Conservation (phyloP, 1,140 invertebrate genomes). For the Rhyzopertha dominica region DNA sequence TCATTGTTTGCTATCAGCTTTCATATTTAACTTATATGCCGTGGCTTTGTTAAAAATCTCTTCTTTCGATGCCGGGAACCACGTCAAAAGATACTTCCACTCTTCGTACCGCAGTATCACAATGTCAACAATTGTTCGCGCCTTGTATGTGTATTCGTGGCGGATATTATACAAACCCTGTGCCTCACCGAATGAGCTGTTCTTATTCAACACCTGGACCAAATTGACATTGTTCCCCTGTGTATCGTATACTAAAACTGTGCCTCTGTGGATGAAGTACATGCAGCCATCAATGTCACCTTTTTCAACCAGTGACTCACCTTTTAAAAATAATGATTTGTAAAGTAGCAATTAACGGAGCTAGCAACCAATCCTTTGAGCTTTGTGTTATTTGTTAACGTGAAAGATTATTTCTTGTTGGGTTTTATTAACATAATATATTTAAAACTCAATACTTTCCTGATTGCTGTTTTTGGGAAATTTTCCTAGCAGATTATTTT, state of each 20-base stretch:
- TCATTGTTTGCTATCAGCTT: no score
- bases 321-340: no score
- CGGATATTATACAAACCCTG: slow-evolving; percentile 14
- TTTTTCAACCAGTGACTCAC: slow-evolving; percentile 46
- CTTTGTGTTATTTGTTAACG: no score
- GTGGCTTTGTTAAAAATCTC: slow-evolving; percentile 11
- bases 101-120: slow-evolving; percentile 11
- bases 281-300: slow-evolving; percentile 48
- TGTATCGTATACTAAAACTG: slow-evolving; percentile 33
- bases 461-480: no score
- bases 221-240: slow-evolving; percentile 6
- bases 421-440: no score
- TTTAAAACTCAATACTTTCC: no score
- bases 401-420: no score
- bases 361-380: no score
- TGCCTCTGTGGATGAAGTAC: slow-evolving; percentile 48
- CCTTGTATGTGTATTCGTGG: slow-evolving; percentile 18
- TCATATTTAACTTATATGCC: neutral
- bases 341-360: no score
- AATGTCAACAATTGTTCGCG: slow-evolving; percentile 10
- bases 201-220: slow-evolving; percentile 1
- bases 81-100: slow-evolving; percentile 21
- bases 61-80: slow-evolving; percentile 19
- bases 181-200: slow-evolving; percentile 20
- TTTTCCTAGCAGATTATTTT: no score